A percentile compares a stretch with the other conserved stretches of the same genome.
Conservation (phyloP, 2,113 vertebrate genomes). For the Gasterosteus aculeatus region DNA sequence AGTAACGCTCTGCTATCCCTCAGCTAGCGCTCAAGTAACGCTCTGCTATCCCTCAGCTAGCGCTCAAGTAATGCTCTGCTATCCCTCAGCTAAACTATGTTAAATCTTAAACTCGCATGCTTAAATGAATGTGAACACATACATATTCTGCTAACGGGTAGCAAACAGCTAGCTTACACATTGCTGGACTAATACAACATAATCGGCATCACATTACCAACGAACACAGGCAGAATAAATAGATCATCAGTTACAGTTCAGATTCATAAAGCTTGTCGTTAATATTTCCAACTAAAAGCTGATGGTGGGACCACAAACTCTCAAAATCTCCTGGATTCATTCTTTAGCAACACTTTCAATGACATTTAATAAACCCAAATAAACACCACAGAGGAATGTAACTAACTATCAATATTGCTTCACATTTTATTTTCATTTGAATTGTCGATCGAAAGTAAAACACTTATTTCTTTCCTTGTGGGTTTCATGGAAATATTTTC, state of each 20-base stretch:
- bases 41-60: background rate
- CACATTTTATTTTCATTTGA: background rate
- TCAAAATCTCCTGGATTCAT: background rate
- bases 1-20: too few species aligned
- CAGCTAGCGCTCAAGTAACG: too few species aligned
- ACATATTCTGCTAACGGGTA: background rate
- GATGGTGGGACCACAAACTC: background rate
- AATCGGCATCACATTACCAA: conserved; percentile 24
- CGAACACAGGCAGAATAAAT: conserved; percentile 14
- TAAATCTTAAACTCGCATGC: background rate
- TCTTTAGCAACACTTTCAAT: background rate
- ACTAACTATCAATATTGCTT: background rate
- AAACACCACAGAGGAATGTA: background rate
- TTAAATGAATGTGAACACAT: too few species aligned
- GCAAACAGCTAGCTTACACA: background rate
- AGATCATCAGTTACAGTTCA: conserved; percentile 13
- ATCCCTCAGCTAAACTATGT: background rate
- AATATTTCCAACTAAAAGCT: background rate
- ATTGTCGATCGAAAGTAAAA: background rate
- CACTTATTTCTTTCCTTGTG: background rate
- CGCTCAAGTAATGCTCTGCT: background rate
- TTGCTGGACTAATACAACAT: conserved; percentile 11
- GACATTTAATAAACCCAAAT: background rate
- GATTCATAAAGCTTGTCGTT: background rate
- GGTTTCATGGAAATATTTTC: background rate